These are phyloP conservation scores for Atta colombica DNA, from an alignment of 1,140 invertebrate genomes.

Conservation along the genomic window DNA sequence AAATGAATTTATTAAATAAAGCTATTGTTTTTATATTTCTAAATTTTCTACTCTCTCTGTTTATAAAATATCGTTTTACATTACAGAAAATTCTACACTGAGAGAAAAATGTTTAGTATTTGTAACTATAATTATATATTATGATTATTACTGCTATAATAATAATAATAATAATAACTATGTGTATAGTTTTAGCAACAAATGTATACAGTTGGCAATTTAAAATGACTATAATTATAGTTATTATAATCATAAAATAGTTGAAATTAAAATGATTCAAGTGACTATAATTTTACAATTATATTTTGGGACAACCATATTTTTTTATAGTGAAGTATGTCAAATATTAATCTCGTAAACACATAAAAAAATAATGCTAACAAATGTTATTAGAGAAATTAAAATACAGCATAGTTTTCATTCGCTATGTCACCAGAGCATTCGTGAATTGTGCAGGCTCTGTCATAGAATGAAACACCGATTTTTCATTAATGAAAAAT, in stretches of 20 bases:
- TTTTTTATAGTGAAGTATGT: background rate
- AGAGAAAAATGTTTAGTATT: no score
- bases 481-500: constrained; percentile 28
- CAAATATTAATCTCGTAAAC: background rate
- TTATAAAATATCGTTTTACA: background rate
- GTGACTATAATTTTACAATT: no score
- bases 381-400: background rate
- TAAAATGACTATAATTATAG: no score
- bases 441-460: background rate
- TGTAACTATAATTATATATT: no score
- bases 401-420: background rate
- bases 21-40: background rate
- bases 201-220: no score
- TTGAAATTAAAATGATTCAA: no score
- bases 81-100: background rate
- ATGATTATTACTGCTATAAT: no score
- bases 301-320: no score
- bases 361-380: background rate
- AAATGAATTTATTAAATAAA: background rate
- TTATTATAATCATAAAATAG: no score
- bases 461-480: background rate
- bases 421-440: background rate
- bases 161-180: no score
- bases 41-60: background rate
- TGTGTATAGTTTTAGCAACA: no score